A percentile compares a stretch with the other conserved stretches of the same genome.
Evolutionary conservation across 2,113 vertebrate species (phyloP).

Genomic region (Corapipo altera): DNA sequence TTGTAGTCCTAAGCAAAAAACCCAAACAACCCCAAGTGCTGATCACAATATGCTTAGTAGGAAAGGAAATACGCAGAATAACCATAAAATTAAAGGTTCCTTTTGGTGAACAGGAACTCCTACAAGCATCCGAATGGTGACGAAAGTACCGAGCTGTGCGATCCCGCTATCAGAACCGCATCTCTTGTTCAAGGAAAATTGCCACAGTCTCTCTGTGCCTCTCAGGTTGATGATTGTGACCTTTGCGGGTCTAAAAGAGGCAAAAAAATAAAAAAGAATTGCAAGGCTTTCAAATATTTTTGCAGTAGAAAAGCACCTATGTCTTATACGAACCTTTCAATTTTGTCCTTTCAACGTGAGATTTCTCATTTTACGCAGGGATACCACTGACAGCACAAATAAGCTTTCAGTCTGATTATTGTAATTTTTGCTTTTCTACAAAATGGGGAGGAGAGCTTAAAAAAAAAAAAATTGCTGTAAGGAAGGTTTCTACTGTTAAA

Average conservation of each 20-base stretch:
- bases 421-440: background rate
- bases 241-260: background rate
- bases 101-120: conserved; percentile 18
- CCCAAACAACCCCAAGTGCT: background rate
- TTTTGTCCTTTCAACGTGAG: background rate
- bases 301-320: background rate
- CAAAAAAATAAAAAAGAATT: background rate
- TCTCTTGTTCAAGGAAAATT: conserved; percentile 21
- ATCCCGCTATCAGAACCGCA: background rate
- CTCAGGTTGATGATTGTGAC: background rate
- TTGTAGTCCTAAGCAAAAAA: background rate
- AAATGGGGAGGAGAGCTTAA: background rate
- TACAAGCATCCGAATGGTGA: background rate
- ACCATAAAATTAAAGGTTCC: conserved; percentile 3
- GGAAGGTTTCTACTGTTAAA: background rate
- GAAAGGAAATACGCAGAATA: background rate
- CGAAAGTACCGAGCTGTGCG: background rate
- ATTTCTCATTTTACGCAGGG: background rate
- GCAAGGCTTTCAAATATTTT: background rate
- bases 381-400: background rate
- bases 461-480: background rate
- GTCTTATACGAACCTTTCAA: rapidly evolving
- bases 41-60: background rate
- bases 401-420: background rate
- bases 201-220: background rate